Evolutionary conservation across 2,797 vertebrate species (phyloP).

Genomic region (Columba guinea): DNA sequence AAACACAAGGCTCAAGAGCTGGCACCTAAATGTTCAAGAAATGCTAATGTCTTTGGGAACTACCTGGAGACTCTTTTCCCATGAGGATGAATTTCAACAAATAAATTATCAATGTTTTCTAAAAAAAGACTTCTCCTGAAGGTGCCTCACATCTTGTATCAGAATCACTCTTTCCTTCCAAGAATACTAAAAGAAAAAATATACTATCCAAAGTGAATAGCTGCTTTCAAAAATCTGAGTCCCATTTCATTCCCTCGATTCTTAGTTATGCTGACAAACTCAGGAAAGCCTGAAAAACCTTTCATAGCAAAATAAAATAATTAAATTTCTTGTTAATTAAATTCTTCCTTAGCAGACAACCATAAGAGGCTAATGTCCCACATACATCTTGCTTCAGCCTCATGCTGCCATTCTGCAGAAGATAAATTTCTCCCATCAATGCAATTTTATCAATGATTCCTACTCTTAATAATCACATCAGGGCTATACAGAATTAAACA

Average conservation of each 20-base stretch:
- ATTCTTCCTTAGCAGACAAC: background rate
- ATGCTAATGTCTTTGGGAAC: background rate
- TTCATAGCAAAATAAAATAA: conserved; percentile 4
- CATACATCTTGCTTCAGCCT: conserved; percentile 41
- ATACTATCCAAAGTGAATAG: background rate
- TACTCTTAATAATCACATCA: conserved; percentile 35
- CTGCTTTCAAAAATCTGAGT: background rate
- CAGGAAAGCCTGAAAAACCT: background rate
- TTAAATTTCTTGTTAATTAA: conserved; percentile 13
- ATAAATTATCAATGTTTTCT: background rate
- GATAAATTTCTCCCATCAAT: conserved; percentile 32
- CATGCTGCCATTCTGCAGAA: conserved; percentile 4
- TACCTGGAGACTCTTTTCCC: background rate
- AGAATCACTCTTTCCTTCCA: background rate
- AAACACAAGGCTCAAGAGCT: background rate
- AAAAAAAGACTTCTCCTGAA: background rate
- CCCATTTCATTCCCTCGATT: background rate
- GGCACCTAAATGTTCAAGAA: background rate
- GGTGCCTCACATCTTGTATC: background rate
- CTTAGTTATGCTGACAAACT: background rate
- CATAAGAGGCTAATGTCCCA: conserved; percentile 28
- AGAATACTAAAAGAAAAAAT: background rate
- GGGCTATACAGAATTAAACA: background rate
- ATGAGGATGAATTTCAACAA: background rate
- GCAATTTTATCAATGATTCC: conserved; percentile 18